Evolutionary conservation across 2,797 vertebrate species (phyloP).

Genomic region (Chaetophractus vellerosus): DNA sequence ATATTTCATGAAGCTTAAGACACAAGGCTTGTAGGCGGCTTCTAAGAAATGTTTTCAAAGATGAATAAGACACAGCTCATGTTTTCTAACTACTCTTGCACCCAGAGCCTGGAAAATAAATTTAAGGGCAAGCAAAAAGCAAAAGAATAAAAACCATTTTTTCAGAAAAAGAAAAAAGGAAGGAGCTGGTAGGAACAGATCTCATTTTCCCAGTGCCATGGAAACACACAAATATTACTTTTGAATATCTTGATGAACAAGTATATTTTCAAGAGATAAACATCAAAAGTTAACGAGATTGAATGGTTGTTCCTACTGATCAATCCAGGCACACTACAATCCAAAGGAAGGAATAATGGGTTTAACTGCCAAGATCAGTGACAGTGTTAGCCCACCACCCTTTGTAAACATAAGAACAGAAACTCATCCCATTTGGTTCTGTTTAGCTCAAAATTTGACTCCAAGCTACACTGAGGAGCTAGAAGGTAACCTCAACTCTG

Average conservation of each 20-base stretch:
- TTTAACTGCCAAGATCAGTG: background rate
- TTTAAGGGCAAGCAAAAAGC: background rate
- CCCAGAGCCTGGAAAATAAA: background rate
- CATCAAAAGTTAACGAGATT: background rate
- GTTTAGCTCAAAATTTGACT: slow-evolving; percentile 24
- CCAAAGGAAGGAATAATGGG: background rate
- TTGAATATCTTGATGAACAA: slow-evolving; percentile 10
- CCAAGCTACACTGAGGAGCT: background rate
- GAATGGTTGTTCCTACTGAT: background rate
- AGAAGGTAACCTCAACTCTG: background rate
- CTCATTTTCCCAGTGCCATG: background rate
- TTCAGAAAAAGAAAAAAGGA: background rate
- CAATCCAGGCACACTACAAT: background rate
- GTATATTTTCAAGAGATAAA: slow-evolving; percentile 12
- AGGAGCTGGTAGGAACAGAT: background rate
- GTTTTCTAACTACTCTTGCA: background rate
- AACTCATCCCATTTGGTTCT: slow-evolving; percentile 10
- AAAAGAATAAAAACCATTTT: background rate
- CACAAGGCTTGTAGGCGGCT: background rate
- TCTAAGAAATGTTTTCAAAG: slow-evolving; percentile 29
- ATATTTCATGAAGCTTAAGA: background rate
- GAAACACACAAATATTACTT: slow-evolving; percentile 13
- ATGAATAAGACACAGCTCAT: background rate
- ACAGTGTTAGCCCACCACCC: background rate
- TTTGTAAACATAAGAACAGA: background rate